Percentiles rank a stretch among this genome's conserved stretches.
These are phyloP conservation scores for Drosophila neocordata DNA, from an alignment of 1,140 invertebrate species.

Conservation along the genomic window DNA sequence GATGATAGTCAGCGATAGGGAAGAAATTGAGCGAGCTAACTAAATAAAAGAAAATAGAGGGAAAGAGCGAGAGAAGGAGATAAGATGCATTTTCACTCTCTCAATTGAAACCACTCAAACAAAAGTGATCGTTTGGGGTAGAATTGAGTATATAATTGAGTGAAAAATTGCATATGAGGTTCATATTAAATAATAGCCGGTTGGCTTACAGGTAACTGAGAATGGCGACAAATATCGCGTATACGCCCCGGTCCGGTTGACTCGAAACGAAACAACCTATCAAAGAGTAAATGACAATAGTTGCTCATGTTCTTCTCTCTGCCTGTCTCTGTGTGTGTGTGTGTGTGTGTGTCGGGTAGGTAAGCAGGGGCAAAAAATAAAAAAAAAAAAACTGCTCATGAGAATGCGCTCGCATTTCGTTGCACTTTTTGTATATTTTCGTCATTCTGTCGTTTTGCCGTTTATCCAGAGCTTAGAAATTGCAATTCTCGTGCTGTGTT, in stretches of 20 bases:
- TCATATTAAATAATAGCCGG: conserved; percentile 76
- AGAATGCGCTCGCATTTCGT: conserved; percentile 53
- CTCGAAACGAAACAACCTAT: conserved; percentile 22
- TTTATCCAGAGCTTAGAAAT: conserved; percentile 69
- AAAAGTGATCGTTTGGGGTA: background rate
- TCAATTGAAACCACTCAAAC: background rate
- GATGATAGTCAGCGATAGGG: background rate
- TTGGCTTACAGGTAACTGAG: conserved; percentile 54
- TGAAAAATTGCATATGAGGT: conserved; percentile 12
- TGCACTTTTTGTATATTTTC: conserved; percentile 48
- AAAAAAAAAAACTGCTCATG: conserved; percentile 21
- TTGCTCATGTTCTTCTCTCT: conserved; percentile 13
- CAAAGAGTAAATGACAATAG: conserved; percentile 41
- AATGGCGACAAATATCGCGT: conserved; percentile 67
- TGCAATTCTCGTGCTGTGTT: conserved; percentile 59
- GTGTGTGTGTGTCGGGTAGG: conserved; percentile 22
- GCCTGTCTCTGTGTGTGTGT: background rate
- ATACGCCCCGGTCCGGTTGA: conserved; percentile 66
- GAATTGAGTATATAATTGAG: conserved; percentile 2
- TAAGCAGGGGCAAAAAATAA: background rate
- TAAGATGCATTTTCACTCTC: background rate
- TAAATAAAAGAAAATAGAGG: background rate
- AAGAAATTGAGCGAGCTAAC: background rate
- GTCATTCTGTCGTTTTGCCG: conserved; percentile 49
- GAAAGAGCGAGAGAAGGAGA: background rate